Base-by-base conservation (phyloP, 2,888 invertebrate genomes). In the Pseudococcus jackbeardsleyi region DNA sequence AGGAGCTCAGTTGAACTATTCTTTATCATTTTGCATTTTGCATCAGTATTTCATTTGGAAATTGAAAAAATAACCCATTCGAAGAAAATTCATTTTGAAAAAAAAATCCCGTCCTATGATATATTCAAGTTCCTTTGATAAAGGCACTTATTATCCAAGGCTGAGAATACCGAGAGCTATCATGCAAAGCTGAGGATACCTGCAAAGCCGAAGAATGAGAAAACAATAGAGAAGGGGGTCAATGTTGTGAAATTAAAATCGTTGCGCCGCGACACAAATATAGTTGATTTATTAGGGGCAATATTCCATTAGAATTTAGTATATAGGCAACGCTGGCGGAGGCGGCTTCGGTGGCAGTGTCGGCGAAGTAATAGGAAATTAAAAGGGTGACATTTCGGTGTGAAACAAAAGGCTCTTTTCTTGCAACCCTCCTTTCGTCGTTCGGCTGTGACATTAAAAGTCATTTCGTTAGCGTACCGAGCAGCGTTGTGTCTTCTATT, bases 401-500 rank as follows among this genome's bases (percentile, higher is more conserved):
- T 86, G 86, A 86, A 86, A 86, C 86, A 86, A 86, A 86, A 86
- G 86, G 86, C 86, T 59, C 68, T 86, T 86, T 86, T 86, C 86
- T 86, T 68, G 68, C 17, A 42, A 86, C 86, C 86, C 86, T 59
- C 46, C 22, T 68, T 86, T 86, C 86, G 86, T 64, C 46, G 79
- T 82, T 82, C 46, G 79, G 79, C 79, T 82, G 72, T 87, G 88
- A 88, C 88, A 88, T 88, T 88, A 88, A 87, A 87, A 88, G 88
- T 88, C 88, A 88, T 88, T 88, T 79, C 54, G 82, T 88, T 88
- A 79, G 77, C 88, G 79, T 79, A 88, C 59, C 77, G 22, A 86
- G 54, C 88, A 77, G 22, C 64, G 64, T 64, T 64, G 79, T 88
- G 88, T 82, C 88, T 88, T 88, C 79, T 79, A 88, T 88, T 88